Evolutionary conservation across 2,113 vertebrate genomes (phyloP).

Genomic region (Bujurquina vittata): DNA sequence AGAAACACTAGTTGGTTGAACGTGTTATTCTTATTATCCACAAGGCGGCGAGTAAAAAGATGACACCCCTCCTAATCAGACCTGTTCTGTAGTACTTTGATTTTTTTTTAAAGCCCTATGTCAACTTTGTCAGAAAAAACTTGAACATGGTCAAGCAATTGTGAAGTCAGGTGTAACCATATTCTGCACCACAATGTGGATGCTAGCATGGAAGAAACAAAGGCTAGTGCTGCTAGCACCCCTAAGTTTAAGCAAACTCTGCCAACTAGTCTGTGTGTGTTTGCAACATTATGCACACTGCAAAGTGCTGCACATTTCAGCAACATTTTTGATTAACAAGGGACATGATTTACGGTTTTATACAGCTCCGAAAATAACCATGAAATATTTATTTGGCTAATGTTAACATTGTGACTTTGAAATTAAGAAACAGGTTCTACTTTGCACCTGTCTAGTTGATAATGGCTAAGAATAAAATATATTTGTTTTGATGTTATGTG

Average conservation of each 20-base stretch:
- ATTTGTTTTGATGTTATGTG: not conserved
- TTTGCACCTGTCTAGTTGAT: too few species aligned
- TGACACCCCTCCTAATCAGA: too few species aligned
- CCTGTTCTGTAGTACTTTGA: too few species aligned
- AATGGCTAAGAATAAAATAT: not conserved
- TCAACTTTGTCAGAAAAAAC: not conserved
- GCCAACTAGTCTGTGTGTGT: not conserved
- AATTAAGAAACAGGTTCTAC: not conserved
- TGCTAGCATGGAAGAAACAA: not conserved
- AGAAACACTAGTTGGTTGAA: too few species aligned
- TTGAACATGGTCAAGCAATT: not conserved
- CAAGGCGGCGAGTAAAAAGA: too few species aligned
- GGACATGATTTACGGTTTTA: not conserved
- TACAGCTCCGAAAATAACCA: not conserved
- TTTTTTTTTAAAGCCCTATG: not conserved
- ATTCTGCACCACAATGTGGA: not conserved
- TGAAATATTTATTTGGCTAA: not conserved
- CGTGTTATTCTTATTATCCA: too few species aligned
- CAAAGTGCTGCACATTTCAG: not conserved
- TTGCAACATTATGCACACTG: not conserved
- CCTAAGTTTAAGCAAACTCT: not conserved
- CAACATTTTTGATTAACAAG: not conserved
- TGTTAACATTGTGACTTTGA: not conserved
- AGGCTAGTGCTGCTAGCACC: not conserved
- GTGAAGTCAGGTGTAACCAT: not conserved